Conservation (phyloP, 1,140 invertebrate genomes). For the Drosophila simulans region DNA sequence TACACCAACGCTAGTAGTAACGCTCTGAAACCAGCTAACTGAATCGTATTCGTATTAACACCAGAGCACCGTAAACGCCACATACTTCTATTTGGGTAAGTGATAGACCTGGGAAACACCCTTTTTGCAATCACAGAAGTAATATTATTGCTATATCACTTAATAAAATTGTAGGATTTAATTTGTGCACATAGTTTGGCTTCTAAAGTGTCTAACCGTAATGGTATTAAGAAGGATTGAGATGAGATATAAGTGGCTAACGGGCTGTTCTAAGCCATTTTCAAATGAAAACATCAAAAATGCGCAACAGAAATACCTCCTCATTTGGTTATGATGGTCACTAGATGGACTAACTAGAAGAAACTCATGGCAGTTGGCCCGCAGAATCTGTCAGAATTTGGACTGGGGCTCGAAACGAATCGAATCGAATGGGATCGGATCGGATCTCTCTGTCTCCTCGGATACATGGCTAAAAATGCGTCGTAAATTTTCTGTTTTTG, state of each 20-base stretch:
- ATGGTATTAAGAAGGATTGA: too few species aligned
- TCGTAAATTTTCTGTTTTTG: slow-evolving; percentile 65
- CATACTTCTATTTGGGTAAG: too few species aligned
- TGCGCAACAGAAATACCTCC: not conserved
- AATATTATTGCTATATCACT: too few species aligned
- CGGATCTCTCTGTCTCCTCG: slow-evolving; percentile 16
- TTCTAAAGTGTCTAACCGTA: too few species aligned
- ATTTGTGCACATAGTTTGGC: too few species aligned
- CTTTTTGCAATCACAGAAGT: too few species aligned
- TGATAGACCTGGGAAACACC: slow-evolving; percentile 13
- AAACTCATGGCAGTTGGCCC: slow-evolving; percentile 24
- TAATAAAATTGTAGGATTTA: too few species aligned
- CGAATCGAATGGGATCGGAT: slow-evolving; percentile 10
- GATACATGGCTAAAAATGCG: slow-evolving; percentile 34
- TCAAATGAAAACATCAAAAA: too few species aligned
- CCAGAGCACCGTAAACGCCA: slow-evolving; percentile 10
- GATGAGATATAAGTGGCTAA: too few species aligned
- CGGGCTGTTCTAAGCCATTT: too few species aligned
- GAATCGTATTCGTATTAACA: slow-evolving; percentile 34
- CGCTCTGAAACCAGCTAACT: slow-evolving; percentile 25
- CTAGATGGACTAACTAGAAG: slow-evolving; percentile 29
- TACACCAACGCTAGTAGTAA: not conserved
- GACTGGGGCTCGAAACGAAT: slow-evolving; percentile 20
- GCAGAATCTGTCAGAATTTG: slow-evolving; percentile 48
- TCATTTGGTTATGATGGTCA: not conserved